Percentiles rank a stretch among this genome's conserved stretches.
These are phyloP conservation scores for Neopipo cinnamomea DNA, from an alignment of 2,113 vertebrate species.

Conservation along the genomic window DNA sequence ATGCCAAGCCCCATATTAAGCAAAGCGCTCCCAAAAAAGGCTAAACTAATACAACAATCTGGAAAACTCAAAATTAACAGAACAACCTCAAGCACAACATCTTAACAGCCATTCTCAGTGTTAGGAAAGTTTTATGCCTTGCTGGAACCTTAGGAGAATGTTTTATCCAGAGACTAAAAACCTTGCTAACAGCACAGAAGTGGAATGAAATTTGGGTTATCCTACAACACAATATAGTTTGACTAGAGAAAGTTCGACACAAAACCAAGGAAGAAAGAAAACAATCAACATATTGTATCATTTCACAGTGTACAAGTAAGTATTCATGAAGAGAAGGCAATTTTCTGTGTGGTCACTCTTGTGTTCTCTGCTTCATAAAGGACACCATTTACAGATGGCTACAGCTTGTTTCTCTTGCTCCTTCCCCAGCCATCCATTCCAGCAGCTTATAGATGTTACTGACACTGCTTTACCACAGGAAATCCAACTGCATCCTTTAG, in stretches of 20 bases:
- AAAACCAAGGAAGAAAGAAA: not conserved
- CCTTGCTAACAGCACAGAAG: not conserved
- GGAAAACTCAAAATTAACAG: not conserved
- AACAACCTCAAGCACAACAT: not conserved
- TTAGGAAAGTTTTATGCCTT: not conserved
- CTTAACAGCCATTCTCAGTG: not conserved
- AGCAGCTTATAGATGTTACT: not conserved
- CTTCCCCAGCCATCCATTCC: not conserved
- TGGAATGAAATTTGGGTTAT: not conserved
- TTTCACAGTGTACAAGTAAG: not conserved
- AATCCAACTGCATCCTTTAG: not conserved
- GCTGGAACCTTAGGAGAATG: not conserved
- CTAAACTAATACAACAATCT: not conserved
- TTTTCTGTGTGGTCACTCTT: not conserved
- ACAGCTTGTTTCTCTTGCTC: not conserved
- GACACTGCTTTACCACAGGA: not conserved
- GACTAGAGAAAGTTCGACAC: not conserved
- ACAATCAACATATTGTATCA: not conserved
- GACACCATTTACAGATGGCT: not conserved
- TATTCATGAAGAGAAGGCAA: not conserved
- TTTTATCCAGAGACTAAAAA: not conserved
- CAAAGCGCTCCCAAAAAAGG: not conserved
- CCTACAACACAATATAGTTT: not conserved
- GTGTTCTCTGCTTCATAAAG: not conserved
- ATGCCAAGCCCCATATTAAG: not conserved